Base-by-base conservation (phyloP, 2,888 invertebrate species). In the Platycheirus albimanus region DNA sequence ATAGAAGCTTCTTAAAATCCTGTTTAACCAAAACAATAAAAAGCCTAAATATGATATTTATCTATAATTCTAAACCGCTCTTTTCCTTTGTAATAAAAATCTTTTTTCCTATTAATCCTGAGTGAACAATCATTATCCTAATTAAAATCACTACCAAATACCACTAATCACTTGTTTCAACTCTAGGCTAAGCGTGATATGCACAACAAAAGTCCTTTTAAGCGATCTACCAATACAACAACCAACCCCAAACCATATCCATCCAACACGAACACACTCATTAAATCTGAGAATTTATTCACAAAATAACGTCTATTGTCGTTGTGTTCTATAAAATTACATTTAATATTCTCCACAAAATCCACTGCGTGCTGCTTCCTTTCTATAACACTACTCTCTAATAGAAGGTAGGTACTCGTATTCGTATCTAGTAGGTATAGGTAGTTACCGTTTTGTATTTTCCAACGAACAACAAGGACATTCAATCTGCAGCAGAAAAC, bases 281-380 rank as follows among this genome's bases (percentile, higher is more conserved):
- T 61, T 61, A 61, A 61, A 61, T 43, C 30, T 3, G 7, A 45
- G 19, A 61, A 45, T 61, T 30, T 45, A 61, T 61, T 45, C 30
- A 28, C 43, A 61, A 61, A 61, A 61, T 43, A 43, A 28, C 28
- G 58, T 43, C 58, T 11, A 58, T 61, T 61, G 28, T 61, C 45
- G 43, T 45, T 30, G 61, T 61, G 17, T 28, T 61, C 43, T 30
- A n/a, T n/a, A 61, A 43, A 61, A 61, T 61, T 28, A 30, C 61
- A 45, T 61, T 61, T 28, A 45, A 61, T 45, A 61, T 61, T 43
- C 45, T 45, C 13, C 7, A 61, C 45, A 61, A 45, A 61, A 61
- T 28, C 61, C 1, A 45, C 28, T 61, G 61, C 30, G 61, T 45
- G 41, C 11, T 61, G 30, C 41, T 41, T 41, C 56, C 41, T 15